These are phyloP conservation scores for Atethmia centrago DNA, from an alignment of 2,888 invertebrate genomes.

Conservation along the genomic window DNA sequence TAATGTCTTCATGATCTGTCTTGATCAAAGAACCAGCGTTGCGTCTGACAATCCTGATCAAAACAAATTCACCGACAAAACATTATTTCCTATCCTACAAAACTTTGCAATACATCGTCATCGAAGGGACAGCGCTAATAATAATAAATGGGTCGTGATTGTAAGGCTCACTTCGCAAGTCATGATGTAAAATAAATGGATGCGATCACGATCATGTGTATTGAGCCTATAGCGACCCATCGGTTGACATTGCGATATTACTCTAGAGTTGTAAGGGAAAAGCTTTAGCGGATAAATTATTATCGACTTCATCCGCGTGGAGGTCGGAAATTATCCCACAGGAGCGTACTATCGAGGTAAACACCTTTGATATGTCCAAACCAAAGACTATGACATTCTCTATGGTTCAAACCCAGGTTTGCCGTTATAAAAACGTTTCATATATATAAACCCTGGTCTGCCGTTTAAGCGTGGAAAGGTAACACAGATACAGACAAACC, in stretches of 20 bases:
- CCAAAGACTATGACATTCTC: too few species aligned
- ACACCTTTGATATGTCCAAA: neutral
- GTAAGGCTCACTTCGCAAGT: constrained; percentile 33
- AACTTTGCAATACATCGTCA: neutral
- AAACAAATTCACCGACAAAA: neutral
- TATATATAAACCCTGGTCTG: too few species aligned
- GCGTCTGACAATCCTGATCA: too few species aligned
- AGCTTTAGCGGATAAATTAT: constrained; percentile 16
- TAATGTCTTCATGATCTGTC: neutral
- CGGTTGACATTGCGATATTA: constrained; percentile 52
- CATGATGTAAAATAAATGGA: constrained; percentile 60
- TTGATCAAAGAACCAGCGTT: neutral
- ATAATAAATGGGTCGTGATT: constrained; percentile 29
- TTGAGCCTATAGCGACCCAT: constrained; percentile 35
- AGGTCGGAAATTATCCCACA: neutral
- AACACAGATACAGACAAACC: neutral
- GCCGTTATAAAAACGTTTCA: neutral
- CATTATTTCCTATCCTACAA: neutral
- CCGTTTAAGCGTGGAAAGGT: too few species aligned
- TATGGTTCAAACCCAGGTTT: too few species aligned
- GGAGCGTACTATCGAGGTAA: neutral
- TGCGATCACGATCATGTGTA: constrained; percentile 49
- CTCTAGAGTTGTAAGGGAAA: neutral
- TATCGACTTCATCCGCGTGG: neutral
- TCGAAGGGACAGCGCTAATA: constrained; percentile 18